Conservation (phyloP, 2,797 vertebrate genomes). For the Protosalanx chinensis region DNA sequence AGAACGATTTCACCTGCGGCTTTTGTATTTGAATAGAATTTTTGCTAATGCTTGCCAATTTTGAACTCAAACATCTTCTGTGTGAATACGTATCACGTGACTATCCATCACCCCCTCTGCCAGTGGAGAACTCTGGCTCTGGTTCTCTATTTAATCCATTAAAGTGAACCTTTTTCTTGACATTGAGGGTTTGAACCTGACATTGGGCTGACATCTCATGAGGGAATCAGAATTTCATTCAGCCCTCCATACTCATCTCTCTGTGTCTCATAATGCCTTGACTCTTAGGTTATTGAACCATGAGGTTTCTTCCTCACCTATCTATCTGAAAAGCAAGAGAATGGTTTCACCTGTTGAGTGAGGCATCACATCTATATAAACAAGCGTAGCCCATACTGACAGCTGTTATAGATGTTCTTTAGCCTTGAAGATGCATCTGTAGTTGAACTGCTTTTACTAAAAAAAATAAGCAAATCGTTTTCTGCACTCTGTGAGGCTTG, state of each 20-base stretch:
- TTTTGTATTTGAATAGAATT: background rate
- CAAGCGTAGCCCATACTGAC: conserved; percentile 33
- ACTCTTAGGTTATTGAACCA: conserved; percentile 59
- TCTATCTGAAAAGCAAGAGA: conserved; percentile 36
- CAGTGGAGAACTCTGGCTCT: conserved; percentile 64
- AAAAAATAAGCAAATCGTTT: conserved; percentile 17
- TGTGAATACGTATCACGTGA: conserved; percentile 66
- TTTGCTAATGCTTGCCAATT: background rate
- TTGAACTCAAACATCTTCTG: conserved; percentile 14
- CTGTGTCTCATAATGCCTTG: conserved; percentile 60
- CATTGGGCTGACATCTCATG: conserved; percentile 77
- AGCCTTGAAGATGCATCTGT: conserved; percentile 33
- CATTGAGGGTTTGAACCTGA: conserved; percentile 74
- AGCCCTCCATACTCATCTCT: conserved; percentile 65
- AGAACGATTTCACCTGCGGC: too few relatives aligned
- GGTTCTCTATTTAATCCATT: conserved; percentile 71
- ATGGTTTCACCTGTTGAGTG: conserved; percentile 38
- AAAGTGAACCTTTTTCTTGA: conserved; percentile 73
- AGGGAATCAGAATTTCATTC: conserved; percentile 72
- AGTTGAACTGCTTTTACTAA: conserved; percentile 30
- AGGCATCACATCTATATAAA: conserved; percentile 26
- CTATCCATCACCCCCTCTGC: conserved; percentile 72
- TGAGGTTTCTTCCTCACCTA: conserved; percentile 30
- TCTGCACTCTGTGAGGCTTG: background rate
- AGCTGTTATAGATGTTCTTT: conserved; percentile 35